phyloP scores from a whole-genome alignment of 2,888 invertebrate genomes.

The Carterocephalus palaemon region DNA sequence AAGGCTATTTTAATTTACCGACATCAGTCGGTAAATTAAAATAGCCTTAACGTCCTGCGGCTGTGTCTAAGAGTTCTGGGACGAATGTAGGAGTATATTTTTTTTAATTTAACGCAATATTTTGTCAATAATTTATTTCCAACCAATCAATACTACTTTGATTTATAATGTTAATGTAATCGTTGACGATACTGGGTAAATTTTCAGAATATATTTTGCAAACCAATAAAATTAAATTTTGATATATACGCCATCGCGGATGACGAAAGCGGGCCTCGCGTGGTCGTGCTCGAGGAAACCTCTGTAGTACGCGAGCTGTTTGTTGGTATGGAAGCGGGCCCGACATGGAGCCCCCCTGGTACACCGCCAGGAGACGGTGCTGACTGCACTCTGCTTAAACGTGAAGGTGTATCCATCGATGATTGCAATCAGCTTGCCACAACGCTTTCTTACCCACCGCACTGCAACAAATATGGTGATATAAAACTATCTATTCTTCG shows the following conservation, averaged over 20 bases:
- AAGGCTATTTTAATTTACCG: no score
- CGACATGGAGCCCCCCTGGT: conserved; percentile 31
- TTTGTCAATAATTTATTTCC: no score
- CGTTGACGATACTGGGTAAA: no score
- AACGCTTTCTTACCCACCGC: conserved; percentile 16
- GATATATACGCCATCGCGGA: conserved; percentile 38
- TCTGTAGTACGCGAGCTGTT: conserved; percentile 52
- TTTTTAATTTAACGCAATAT: no score
- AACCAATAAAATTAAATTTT: conserved; percentile 26
- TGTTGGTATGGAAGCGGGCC: conserved; percentile 30
- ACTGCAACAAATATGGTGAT: conserved; percentile 20
- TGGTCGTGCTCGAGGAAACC: conserved; percentile 66
- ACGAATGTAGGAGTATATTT: no score
- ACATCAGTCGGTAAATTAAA: no score
- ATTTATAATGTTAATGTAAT: no score
- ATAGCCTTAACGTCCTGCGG: no score
- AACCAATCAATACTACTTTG: no score
- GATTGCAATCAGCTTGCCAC: conserved; percentile 29
- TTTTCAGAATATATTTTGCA: not conserved
- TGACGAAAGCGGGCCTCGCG: conserved; percentile 39
- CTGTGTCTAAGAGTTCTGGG: no score
- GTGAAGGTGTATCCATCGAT: conserved; percentile 38
- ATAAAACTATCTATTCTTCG: not conserved
- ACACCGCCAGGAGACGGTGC: conserved; percentile 37
- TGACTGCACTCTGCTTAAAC: conserved; percentile 24